These are phyloP conservation scores for Chloropsis cyanopogon DNA, from an alignment of 2,113 vertebrate species.

Conservation along the genomic window DNA sequence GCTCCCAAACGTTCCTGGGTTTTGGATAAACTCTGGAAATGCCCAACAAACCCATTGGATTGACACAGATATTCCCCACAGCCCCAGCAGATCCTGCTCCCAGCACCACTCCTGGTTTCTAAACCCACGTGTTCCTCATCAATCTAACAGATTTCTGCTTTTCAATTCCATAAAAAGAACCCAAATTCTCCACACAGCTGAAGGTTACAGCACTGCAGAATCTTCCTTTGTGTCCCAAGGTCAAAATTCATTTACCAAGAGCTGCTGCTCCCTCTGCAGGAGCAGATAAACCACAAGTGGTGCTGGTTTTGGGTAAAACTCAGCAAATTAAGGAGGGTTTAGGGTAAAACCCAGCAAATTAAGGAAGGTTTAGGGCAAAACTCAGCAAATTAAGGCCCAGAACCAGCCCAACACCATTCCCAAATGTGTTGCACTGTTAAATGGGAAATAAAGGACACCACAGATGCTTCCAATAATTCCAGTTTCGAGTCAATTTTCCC, in stretches of 20 bases:
- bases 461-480: constrained; percentile 70
- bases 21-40: neutral
- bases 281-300: neutral
- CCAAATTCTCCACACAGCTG: neutral
- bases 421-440: constrained; percentile 27
- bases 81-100: neutral
- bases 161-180: neutral
- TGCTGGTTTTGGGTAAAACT: neutral
- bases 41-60: fast-evolving
- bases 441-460: constrained; percentile 48
- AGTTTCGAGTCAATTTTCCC: constrained; percentile 55
- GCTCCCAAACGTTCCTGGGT: neutral
- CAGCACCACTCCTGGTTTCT: neutral
- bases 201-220: neutral
- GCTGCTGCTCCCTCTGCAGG: neutral
- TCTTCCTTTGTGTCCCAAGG: neutral
- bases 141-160: neutral
- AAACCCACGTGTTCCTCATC: neutral
- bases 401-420: constrained; percentile 24
- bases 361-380: neutral
- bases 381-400: neutral
- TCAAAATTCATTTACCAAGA: neutral
- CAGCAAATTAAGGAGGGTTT: neutral
- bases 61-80: neutral
- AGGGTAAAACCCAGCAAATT: neutral